Evolutionary conservation across 2,113 vertebrate genomes (phyloP).

Genomic region (Euleptes europaea): DNA sequence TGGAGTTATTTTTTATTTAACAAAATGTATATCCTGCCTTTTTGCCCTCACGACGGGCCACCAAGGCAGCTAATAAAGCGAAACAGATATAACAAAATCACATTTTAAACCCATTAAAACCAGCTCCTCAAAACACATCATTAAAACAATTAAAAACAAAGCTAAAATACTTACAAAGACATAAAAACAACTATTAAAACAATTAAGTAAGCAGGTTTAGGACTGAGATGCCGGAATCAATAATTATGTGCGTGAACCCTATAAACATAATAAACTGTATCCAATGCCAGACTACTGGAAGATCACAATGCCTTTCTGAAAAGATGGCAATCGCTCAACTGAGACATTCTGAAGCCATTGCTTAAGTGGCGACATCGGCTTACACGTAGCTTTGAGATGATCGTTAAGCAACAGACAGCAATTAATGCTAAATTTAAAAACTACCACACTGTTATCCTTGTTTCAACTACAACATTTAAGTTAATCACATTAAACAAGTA

Average conservation of each 20-base stretch:
- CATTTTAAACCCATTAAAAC: not conserved
- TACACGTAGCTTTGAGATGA: not conserved
- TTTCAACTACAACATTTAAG: slow-evolving; percentile 33
- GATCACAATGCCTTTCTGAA: not conserved
- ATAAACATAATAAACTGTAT: not conserved
- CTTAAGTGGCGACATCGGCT: not conserved
- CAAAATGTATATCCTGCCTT: too few relatives aligned
- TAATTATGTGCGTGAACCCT: not conserved
- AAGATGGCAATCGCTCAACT: not conserved
- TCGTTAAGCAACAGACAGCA: not conserved
- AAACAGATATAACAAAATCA: not conserved
- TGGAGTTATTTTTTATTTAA: not conserved
- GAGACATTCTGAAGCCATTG: not conserved
- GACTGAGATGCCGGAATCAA: not conserved
- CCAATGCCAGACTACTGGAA: not conserved
- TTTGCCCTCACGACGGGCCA: too few relatives aligned
- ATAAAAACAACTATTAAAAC: too few relatives aligned
- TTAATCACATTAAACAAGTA: slow-evolving; percentile 24
- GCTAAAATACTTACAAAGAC: too few relatives aligned
- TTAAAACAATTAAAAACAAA: too few relatives aligned
- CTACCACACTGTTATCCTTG: not conserved
- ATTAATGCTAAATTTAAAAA: not conserved
- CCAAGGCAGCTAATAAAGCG: too few relatives aligned
- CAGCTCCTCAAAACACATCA: not conserved
- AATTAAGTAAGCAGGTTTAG: not conserved